Percentiles rank a stretch among this genome's conserved stretches.
Evolutionary conservation across 2,113 vertebrate genomes (phyloP).

Genomic region (Prinia subflava): DNA sequence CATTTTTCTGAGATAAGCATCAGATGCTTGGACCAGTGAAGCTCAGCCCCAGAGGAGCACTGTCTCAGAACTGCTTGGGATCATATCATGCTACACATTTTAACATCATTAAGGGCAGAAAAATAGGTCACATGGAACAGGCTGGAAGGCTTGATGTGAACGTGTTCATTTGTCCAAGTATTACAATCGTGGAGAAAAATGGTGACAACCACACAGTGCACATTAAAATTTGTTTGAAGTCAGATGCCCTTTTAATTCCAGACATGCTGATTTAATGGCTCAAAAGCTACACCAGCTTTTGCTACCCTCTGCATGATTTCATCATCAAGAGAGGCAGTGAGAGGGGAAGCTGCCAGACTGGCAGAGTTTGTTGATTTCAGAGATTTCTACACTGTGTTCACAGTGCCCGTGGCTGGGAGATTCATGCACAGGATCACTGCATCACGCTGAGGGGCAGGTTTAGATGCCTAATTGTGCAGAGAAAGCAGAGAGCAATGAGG

Average conservation of each 20-base stretch:
- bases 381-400: background rate
- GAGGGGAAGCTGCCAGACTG: background rate
- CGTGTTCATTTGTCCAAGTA: background rate
- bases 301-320: background rate
- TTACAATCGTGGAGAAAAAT: background rate
- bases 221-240: background rate
- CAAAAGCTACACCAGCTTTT: background rate
- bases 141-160: background rate
- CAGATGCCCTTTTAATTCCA: background rate
- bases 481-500: background rate
- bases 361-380: background rate
- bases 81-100: background rate
- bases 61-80: background rate
- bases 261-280: background rate
- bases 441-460: background rate
- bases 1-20: slow-evolving; percentile 13
- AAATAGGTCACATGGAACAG: background rate
- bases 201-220: background rate
- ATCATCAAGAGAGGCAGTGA: background rate
- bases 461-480: background rate
- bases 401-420: background rate
- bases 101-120: background rate
- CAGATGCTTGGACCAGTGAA: background rate
- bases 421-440: rapidly evolving
- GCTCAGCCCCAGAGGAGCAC: background rate